phyloP scores from a whole-genome alignment of 1,140 invertebrate genomes.

The Galleria mellonella region DNA sequence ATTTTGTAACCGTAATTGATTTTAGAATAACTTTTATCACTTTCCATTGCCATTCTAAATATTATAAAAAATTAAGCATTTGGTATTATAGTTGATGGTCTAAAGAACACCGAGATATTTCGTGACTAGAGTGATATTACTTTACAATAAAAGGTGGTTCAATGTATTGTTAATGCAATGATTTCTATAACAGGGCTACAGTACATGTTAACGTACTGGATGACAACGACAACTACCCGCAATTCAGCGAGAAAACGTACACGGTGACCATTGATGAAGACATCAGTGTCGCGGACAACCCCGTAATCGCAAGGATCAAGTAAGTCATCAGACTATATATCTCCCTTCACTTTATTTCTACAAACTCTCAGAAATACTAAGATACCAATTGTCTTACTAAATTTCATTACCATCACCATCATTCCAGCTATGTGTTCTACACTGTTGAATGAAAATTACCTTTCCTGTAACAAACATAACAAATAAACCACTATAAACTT shows the following conservation, averaged over 20 bases:
- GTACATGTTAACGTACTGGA: slow-evolving; percentile 90
- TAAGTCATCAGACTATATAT: slow-evolving; percentile 58
- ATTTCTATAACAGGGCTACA: slow-evolving; percentile 77
- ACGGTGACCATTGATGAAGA: slow-evolving; percentile 92
- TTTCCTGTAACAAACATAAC: neutral
- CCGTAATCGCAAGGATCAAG: slow-evolving; percentile 89
- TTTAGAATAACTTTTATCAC: too few relatives aligned
- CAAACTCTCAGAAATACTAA: too few relatives aligned
- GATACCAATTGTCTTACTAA: too few relatives aligned
- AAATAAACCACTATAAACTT: too few relatives aligned
- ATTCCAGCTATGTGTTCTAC: neutral
- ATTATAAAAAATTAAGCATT: too few relatives aligned
- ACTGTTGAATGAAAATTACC: neutral
- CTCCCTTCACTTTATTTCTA: neutral
- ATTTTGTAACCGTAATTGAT: too few relatives aligned
- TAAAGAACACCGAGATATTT: too few relatives aligned
- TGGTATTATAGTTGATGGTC: too few relatives aligned
- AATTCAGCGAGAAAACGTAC: slow-evolving; percentile 93
- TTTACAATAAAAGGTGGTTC: too few relatives aligned
- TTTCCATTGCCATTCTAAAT: too few relatives aligned
- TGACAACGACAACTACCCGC: slow-evolving; percentile 98
- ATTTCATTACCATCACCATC: neutral
- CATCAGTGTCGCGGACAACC: slow-evolving; percentile 86
- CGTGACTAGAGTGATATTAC: too few relatives aligned
- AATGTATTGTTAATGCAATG: too few relatives aligned